A percentile compares a stretch with the other conserved stretches of the same genome.
Evolutionary conservation across 1,140 invertebrate species (phyloP).

Genomic region (Bicyclus anynana): DNA sequence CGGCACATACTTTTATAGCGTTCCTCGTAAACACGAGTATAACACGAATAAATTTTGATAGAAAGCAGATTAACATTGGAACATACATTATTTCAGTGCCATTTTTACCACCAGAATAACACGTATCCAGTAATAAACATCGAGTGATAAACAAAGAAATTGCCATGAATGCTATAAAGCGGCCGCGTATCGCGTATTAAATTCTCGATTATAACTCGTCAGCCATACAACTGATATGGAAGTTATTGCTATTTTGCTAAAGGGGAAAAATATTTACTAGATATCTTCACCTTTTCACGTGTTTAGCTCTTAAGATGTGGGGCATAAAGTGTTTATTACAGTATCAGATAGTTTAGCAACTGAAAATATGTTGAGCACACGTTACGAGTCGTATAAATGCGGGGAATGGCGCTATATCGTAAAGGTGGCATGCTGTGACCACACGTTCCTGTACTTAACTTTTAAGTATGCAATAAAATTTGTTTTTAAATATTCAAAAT

Average conservation of each 20-base stretch:
- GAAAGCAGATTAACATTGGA: background rate
- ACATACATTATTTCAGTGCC: background rate
- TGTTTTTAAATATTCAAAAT: too few species aligned
- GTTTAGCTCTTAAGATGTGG: constrained; percentile 8
- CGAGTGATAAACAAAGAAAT: constrained; percentile 25
- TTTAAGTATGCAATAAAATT: background rate
- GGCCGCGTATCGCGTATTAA: constrained; percentile 43
- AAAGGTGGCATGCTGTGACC: constrained; percentile 15
- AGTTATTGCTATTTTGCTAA: constrained; percentile 47
- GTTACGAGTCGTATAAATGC: constrained; percentile 31
- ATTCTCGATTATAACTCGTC: constrained; percentile 49
- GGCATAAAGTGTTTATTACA: constrained; percentile 10
- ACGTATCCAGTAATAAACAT: constrained; percentile 22
- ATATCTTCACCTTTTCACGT: background rate
- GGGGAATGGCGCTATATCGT: constrained; percentile 27
- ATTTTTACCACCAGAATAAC: constrained; percentile 7
- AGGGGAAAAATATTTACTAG: constrained; percentile 23
- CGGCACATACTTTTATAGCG: too few species aligned
- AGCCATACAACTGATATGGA: constrained; percentile 33
- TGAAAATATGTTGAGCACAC: constrained; percentile 16
- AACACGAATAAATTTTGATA: background rate
- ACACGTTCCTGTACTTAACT: background rate
- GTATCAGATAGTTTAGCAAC: background rate
- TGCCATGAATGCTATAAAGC: constrained; percentile 29
- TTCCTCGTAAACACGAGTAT: background rate